Conservation (phyloP, 2,888 invertebrate genomes). For the Theristus sp. region DNA sequence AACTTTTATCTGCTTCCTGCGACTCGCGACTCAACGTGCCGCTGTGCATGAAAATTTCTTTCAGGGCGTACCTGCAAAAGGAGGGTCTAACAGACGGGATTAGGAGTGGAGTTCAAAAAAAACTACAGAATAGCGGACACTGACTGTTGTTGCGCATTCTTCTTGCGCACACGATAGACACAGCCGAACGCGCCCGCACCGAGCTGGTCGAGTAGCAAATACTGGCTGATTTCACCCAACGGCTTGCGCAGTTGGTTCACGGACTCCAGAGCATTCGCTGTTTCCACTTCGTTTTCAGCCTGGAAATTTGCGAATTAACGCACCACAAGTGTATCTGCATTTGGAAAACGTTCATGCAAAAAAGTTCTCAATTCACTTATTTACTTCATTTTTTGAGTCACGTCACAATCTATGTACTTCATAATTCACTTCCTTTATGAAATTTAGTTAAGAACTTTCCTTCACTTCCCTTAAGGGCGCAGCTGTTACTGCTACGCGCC, state of each 20-base stretch:
- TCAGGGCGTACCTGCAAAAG: slow-evolving; percentile 34
- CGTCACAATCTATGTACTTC: no score
- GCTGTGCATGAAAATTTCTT: slow-evolving; percentile 25
- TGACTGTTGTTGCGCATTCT: not conserved
- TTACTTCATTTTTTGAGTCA: no score
- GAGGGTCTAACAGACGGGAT: no score
- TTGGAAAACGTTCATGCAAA: not conserved
- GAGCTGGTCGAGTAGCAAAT: slow-evolving; percentile 33
- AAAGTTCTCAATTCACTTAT: no score
- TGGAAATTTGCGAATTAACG: not conserved
- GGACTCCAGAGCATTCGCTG: not conserved
- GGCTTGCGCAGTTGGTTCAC: slow-evolving; percentile 11
- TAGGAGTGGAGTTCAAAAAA: no score
- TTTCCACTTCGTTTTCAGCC: not conserved
- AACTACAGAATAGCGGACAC: no score
- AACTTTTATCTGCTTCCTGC: slow-evolving; percentile 25
- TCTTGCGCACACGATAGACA: slow-evolving; percentile 32
- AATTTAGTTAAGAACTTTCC: no score
- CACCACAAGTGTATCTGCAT: not conserved
- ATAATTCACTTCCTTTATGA: no score
- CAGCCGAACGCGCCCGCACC: slow-evolving; percentile 36
- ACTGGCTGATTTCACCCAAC: slow-evolving; percentile 30
- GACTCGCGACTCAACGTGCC: slow-evolving; percentile 2
- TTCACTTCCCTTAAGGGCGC: no score
- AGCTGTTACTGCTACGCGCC: no score